phyloP scores from a whole-genome alignment of 2,797 vertebrate species.

The Ibycter americanus region DNA sequence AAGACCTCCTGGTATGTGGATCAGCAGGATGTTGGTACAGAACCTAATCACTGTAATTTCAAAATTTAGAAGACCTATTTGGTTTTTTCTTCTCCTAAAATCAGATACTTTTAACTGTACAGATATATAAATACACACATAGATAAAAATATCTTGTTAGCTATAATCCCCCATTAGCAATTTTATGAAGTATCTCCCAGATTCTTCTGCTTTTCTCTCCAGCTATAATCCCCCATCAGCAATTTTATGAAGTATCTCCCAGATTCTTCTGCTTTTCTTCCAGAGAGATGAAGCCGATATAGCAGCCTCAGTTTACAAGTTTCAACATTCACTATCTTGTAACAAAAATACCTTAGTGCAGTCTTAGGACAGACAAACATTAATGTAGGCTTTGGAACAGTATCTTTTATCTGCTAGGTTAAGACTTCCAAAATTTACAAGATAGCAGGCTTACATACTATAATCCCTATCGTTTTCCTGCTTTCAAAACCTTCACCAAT shows the following conservation, averaged over 20 bases:
- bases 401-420: background rate
- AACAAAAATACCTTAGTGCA: background rate
- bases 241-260: background rate
- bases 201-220: background rate
- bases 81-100: background rate
- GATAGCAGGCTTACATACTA: background rate
- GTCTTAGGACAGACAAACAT: background rate
- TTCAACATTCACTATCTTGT: background rate
- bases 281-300: background rate
- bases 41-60: background rate
- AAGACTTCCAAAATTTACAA: background rate
- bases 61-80: background rate
- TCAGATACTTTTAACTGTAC: background rate
- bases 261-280: background rate
- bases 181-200: background rate
- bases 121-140: fast-evolving
- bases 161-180: background rate
- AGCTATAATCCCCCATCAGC: background rate
- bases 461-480: background rate
- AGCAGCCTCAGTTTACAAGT: background rate
- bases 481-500: background rate
- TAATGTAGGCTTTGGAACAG: background rate
- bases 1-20: background rate
- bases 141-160: background rate
- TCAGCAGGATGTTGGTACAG: background rate